Evolutionary conservation across 1,140 invertebrate genomes (phyloP), one percentile per base, ranked within the genome.

Genomic region (Papilio polyxenes): DNA sequence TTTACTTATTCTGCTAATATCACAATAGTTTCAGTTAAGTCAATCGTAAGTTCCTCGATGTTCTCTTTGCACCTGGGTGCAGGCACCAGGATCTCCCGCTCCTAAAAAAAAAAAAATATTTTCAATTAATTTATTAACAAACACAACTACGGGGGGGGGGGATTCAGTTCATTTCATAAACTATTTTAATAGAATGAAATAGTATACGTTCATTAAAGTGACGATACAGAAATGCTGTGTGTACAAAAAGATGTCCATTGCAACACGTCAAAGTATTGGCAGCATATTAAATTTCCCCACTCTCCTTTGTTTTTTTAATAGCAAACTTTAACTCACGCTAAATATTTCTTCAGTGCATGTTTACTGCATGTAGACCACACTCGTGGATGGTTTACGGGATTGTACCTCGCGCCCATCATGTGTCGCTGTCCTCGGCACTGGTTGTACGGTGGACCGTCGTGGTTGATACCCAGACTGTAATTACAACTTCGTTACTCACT

Each of bases 311-410:
- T n/a, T 59, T 59, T 20, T 59, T 59, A 31, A 80, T 78, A 15
- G 37, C n/a, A 81, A 37, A 81, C 8, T 80, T 17, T 49, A n/a
- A 83, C 82, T 87, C 88, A 92, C 92, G 72, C 85, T n/a, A 93
- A 76, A 81, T 86, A 93, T n/a, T 87, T 79, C n/a, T 82, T 85
- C 11, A 92, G 77, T 3, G 86, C 86, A 8, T 80, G 44, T 82
- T 83, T 88, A 59, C 87, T 92, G 82, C 92, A 93, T 0, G 82
- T 10, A 20, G 91, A 92, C 92, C 92, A 93, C 8, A 76, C 86
- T n/a, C 84, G 86, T 0, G 91, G 89, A n/a, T 84, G 85, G n/a
- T 85, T 86, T 1, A 40, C 31, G 2, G 83, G 85, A 40, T 89
- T 84, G 76, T 91, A 93, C 17, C 85, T 85, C 0, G 83, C 56